phyloP scores from a whole-genome alignment of 2,113 vertebrate genomes.

The Balaeniceps rex region DNA sequence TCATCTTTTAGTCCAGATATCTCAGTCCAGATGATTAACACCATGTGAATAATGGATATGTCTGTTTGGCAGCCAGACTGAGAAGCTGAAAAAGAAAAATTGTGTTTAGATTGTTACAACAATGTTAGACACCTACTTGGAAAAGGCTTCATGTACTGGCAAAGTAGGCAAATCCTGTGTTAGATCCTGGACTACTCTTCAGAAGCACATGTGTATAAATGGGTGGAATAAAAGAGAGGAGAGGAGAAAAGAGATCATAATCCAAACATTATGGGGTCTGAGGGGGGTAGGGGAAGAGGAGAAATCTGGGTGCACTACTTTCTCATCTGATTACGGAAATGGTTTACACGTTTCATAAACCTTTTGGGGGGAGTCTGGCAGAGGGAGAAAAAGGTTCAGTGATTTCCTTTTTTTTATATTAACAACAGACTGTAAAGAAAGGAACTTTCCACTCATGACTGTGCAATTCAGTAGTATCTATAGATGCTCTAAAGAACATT shows the following conservation, averaged over 20 bases:
- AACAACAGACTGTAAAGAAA: not conserved
- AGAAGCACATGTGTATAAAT: not conserved
- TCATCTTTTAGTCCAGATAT: not conserved
- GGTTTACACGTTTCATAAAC: not conserved
- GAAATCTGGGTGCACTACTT: not conserved
- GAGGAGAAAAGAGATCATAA: not conserved
- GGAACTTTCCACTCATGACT: not conserved
- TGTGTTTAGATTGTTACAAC: not conserved
- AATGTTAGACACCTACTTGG: not conserved
- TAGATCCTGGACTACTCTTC: not conserved
- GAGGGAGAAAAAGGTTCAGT: not conserved
- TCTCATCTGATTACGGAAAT: not conserved
- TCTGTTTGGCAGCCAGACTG: not conserved
- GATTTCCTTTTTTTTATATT: not conserved
- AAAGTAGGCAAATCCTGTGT: not conserved
- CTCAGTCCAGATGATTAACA: not conserved
- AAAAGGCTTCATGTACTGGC: not conserved
- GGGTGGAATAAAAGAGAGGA: not conserved
- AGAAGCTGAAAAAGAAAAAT: not conserved
- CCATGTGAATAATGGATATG: not conserved
- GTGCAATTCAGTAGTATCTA: not conserved
- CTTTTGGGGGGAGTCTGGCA: not conserved
- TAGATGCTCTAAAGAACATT: not conserved
- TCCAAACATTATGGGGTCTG: not conserved
- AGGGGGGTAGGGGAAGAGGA: rapidly evolving